Evolutionary conservation across 1,140 invertebrate genomes (phyloP).

Genomic region (Kradibia gibbosae): DNA sequence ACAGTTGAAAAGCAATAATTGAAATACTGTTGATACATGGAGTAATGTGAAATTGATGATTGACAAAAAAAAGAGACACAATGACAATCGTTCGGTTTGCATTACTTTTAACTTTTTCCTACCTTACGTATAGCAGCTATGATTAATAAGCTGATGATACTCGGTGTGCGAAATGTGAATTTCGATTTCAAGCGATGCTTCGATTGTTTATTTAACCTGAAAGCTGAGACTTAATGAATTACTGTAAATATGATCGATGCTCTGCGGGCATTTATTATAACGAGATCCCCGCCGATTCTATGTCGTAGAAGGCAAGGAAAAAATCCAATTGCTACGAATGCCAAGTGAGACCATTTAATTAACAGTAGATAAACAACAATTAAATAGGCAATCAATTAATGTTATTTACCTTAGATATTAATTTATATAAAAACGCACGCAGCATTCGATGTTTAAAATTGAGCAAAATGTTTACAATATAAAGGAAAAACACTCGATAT

Average conservation of each 20-base stretch:
- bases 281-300: background rate
- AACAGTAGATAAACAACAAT: background rate
- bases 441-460: background rate
- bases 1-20: conserved; percentile 39
- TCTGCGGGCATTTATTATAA: conserved; percentile 37
- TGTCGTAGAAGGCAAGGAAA: background rate
- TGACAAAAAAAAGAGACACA: conserved; percentile 42
- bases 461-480: too few species aligned
- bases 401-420: background rate
- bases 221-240: conserved; percentile 55
- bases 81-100: conserved; percentile 45
- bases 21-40: conserved; percentile 20
- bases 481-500: too few species aligned
- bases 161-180: conserved; percentile 54
- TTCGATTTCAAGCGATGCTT: conserved; percentile 48
- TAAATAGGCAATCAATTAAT: background rate
- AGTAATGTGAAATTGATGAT: conserved; percentile 42
- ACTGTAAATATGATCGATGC: conserved; percentile 55
- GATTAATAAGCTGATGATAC: conserved; percentile 56
- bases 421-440: too few species aligned
- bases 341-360: background rate
- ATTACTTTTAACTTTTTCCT: conserved; percentile 51
- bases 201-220: conserved; percentile 56
- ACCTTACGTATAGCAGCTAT: background rate
- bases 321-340: conserved; percentile 7